Evolutionary conservation across 2,113 vertebrate genomes (phyloP).

Genomic region (Scartelaos histophorus): DNA sequence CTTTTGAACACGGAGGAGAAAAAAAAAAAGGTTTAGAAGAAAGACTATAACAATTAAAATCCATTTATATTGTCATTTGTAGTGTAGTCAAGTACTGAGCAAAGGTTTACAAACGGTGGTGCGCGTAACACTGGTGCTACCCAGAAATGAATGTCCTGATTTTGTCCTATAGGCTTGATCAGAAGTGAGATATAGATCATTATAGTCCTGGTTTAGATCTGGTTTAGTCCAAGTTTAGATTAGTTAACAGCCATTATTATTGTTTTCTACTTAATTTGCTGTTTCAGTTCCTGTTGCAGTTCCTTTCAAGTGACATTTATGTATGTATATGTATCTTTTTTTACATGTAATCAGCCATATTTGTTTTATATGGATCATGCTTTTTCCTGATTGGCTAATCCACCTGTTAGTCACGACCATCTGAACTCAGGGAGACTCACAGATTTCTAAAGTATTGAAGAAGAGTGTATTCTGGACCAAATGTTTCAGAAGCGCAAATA

Average conservation of each 20-base stretch:
- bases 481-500: no score
- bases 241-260: background rate
- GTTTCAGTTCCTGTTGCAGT: no score
- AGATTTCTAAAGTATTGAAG: no score
- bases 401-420: no score
- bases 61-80: background rate
- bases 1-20: slow-evolving; percentile 40
- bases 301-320: no score
- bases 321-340: no score
- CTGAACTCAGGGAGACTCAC: no score
- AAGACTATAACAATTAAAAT: background rate
- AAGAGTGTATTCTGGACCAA: no score
- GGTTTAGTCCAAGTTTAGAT: background rate
- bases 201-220: background rate
- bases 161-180: background rate
- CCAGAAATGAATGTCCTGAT: background rate
- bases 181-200: background rate
- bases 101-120: background rate
- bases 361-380: no score
- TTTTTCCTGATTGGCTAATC: no score
- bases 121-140: background rate
- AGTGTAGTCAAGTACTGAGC: background rate
- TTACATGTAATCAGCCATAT: no score
- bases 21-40: slow-evolving; percentile 5
- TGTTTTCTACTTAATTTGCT: no score